A percentile compares a stretch with the other conserved stretches of the same genome.
Evolutionary conservation across 2,888 invertebrate genomes (phyloP).

Genomic region (Nomada flava): DNA sequence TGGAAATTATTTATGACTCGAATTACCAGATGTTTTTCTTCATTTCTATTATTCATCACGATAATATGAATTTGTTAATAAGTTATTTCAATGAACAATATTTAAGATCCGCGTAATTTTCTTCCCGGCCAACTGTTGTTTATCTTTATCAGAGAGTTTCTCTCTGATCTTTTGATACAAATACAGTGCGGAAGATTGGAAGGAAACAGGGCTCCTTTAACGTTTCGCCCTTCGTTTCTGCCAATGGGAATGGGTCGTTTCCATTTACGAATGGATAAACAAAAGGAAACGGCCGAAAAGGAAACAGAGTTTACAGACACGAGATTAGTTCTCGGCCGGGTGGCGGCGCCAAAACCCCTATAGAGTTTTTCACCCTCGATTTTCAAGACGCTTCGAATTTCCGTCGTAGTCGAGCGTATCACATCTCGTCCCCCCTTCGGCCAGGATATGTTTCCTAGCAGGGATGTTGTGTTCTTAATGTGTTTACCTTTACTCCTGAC

Average conservation of each 20-base stretch:
- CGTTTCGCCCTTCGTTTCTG: slow-evolving; percentile 6
- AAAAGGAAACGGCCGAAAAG: slow-evolving; percentile 44
- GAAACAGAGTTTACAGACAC: slow-evolving; percentile 59
- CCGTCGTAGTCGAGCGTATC: slow-evolving; percentile 58
- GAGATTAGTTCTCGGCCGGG: slow-evolving; percentile 62
- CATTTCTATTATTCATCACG: too few species aligned
- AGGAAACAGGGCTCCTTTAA: slow-evolving; percentile 5
- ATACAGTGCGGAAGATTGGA: neutral
- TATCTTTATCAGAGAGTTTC: slow-evolving; percentile 15
- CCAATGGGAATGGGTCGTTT: slow-evolving; percentile 18
- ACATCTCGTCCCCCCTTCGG: slow-evolving; percentile 56
- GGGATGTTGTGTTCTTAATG: slow-evolving; percentile 82
- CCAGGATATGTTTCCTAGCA: slow-evolving; percentile 78
- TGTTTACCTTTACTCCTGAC: slow-evolving; percentile 82
- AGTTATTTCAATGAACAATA: neutral
- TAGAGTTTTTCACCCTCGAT: slow-evolving; percentile 57
- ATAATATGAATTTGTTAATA: too few species aligned
- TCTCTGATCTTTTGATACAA: slow-evolving; percentile 23
- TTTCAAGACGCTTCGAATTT: slow-evolving; percentile 69
- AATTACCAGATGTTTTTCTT: too few species aligned
- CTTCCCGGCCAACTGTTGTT: slow-evolving; percentile 11
- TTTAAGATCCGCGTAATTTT: slow-evolving; percentile 9
- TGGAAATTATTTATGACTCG: too few species aligned
- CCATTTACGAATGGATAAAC: slow-evolving; percentile 65
- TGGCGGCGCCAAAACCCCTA: slow-evolving; percentile 27